Base-by-base conservation (phyloP, 1,140 invertebrate genomes). In the Drosophila burlai region DNA sequence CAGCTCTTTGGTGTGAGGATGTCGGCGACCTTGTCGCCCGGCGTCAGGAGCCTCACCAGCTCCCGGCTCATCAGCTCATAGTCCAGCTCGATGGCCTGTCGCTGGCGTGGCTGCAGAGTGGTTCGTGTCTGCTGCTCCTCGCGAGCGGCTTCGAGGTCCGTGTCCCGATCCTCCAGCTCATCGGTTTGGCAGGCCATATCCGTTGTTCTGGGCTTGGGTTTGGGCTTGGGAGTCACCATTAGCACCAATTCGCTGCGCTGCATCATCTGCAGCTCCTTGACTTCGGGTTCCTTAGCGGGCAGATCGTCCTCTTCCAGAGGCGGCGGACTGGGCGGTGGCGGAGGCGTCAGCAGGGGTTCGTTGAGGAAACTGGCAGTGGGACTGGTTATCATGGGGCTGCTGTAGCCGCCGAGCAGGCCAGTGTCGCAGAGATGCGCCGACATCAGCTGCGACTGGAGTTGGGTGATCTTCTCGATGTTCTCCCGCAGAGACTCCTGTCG, bases 1-100 rank as follows among this genome's bases (percentile, higher is more conserved):
- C 95, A 94, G 76, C 95, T 95, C 91, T 94, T 94, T 93, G 96
- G 95, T 93, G 96, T 95, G 95, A 97, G 93, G 76, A 97, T 94
- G 52, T 95, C 94, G 81, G 96, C 95, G 55, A 97, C 94, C 87
- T 95, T 96, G 76, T 96, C 95, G 45, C 80, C 94, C 16, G 95
- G 95, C 36, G 94, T 94, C 60, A 97, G 93, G 65, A 96, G 95
- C 92, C 95, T 95, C 34, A 95, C 95, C 49, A 97, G 94, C 85
- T 97, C 96, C 72, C 95, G 92, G 24, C 96, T 96, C 59, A 97
- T 94, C 78, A 95, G 94, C 80, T 97, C 97, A 93, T 96, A 97
- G 75, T 97, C 97, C 64, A 97, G 94, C 93, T 97, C 97, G 85
- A 97, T 97, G 55, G 95, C 94, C 16, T 96, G 93, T 57, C 96